phyloP scores from a whole-genome alignment of 2,113 vertebrate genomes.

The Atractosteus spatula region DNA sequence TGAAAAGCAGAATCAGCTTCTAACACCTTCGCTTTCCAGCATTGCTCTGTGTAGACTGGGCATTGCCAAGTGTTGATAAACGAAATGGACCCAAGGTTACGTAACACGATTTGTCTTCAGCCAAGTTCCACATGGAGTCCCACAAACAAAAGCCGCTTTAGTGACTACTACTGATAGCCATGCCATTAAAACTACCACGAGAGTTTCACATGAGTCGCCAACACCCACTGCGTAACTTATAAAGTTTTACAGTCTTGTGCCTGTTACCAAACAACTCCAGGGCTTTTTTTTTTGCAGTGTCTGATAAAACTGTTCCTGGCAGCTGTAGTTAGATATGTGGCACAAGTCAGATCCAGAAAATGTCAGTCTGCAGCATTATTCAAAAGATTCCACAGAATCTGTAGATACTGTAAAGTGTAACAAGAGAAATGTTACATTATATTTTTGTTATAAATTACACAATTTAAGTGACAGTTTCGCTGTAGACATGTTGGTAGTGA shows the following conservation, averaged over 20 bases:
- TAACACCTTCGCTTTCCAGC: neutral
- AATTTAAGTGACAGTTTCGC: no score
- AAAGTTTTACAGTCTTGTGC: neutral
- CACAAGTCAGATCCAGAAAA: no score
- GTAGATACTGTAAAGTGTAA: no score
- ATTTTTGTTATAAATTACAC: no score
- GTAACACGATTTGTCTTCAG: slow-evolving; percentile 46
- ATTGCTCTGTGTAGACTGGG: slow-evolving; percentile 19
- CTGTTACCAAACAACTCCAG: neutral
- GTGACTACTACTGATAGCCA: slow-evolving; percentile 52
- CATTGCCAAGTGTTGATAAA: slow-evolving; percentile 37
- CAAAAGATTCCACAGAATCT: no score
- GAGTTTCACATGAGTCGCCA: neutral
- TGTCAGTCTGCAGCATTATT: no score
- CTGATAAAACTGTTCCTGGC: neutral
- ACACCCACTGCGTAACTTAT: neutral
- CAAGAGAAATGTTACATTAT: no score
- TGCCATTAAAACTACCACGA: no score
- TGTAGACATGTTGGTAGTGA: no score
- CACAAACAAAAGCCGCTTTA: slow-evolving; percentile 64
- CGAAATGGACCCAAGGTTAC: slow-evolving; percentile 45
- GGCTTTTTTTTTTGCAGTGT: neutral
- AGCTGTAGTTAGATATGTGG: no score
- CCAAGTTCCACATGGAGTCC: slow-evolving; percentile 61
- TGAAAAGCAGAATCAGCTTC: no score